Percentiles rank a stretch among this genome's conserved stretches.
phyloP scores from a whole-genome alignment of 2,797 vertebrate genomes.

The Paguma larvata region DNA sequence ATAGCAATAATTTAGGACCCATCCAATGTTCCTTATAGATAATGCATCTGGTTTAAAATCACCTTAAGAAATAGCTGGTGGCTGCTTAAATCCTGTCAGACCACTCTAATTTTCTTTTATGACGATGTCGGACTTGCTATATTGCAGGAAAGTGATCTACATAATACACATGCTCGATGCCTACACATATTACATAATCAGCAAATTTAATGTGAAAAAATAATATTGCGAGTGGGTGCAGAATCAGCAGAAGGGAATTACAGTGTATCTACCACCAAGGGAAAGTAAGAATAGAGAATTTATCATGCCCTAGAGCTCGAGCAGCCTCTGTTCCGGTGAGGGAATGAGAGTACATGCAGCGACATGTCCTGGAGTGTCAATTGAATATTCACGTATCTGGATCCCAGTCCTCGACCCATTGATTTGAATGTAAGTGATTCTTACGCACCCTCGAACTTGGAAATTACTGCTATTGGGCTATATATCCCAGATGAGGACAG shows the following conservation, averaged over 20 bases:
- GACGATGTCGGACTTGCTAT: slow-evolving; percentile 66
- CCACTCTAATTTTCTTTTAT: slow-evolving; percentile 79
- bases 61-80: slow-evolving; percentile 70
- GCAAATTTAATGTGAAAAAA: slow-evolving; percentile 55
- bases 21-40: slow-evolving; percentile 62
- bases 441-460: not conserved
- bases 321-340: not conserved
- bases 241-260: not conserved
- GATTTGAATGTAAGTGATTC: not conserved
- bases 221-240: not conserved
- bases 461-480: not conserved
- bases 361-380: not conserved
- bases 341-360: not conserved
- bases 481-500: not conserved
- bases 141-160: slow-evolving; percentile 71
- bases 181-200: slow-evolving; percentile 63
- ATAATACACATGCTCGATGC: slow-evolving; percentile 59
- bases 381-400: not conserved
- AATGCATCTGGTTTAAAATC: slow-evolving; percentile 70
- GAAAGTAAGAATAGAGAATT: slow-evolving; percentile 23
- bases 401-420: not conserved
- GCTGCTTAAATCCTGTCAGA: slow-evolving; percentile 65
- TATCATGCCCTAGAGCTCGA: not conserved
- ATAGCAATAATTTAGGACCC: slow-evolving; percentile 72
- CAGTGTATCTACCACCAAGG: not conserved